Base-by-base conservation (phyloP, 2,888 invertebrate genomes). In the Crossocerus cetratus region DNA sequence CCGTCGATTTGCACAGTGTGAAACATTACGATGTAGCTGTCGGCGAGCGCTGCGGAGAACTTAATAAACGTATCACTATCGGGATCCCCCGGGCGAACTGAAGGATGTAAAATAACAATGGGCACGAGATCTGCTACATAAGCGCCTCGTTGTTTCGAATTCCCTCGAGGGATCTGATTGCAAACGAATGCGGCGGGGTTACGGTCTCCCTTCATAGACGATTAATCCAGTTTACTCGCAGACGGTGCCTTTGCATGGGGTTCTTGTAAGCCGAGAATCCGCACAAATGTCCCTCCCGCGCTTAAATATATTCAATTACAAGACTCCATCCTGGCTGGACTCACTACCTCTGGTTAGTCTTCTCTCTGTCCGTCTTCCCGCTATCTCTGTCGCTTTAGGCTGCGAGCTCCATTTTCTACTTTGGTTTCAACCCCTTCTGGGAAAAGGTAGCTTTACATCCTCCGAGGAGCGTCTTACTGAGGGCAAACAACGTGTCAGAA, bases 181-280 rank as follows among this genome's bases (percentile, higher is more conserved):
- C 83, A 74, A 84, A 86, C 84, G 82, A 85, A 85, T 86, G 78
- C 75, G 82, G 76, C 80, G 69, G 80, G 82, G 73, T 82, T 82
- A 81, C 77, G 76, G 80, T 81, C 83, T 83, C 88, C 87, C 88
- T 89, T 88, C 87, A 89, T 89, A 89, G 88, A 89, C 89, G 87
- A 90, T 90, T 90, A 90, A 90, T 90, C 90, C 90, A 88, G 89
- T 89, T 90, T 90, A 89, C 86, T 86, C 81, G 88, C 86, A 88
- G 87, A 88, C 88, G 85, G 74, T 80, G 82, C 77, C 77, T 78
- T 73, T 76, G 72, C 72, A 80, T 78, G 78, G 83, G 84, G 76
- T 76, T 76, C 83, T 82, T 81, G 84, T 88, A 87, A 89, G 89
- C 88, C 83, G 88, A 87, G 90, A 89, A 89, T 89, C 90, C 90